Percentiles rank a stretch among this genome's conserved stretches.
Conservation (phyloP, 2,888 invertebrate genomes). For the Gortyna flavago region DNA sequence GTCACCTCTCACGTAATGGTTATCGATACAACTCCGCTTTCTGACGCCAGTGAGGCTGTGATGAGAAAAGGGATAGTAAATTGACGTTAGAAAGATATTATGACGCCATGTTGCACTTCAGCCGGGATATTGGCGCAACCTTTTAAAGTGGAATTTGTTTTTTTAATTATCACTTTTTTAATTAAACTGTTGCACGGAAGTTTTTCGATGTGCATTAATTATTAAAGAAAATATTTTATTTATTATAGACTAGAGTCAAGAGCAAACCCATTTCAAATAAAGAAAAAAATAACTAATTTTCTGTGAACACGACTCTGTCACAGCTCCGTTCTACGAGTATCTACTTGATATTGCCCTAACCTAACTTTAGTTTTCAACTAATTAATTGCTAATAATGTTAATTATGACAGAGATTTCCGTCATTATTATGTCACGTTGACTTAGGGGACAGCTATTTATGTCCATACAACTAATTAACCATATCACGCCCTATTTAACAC, state of each 20-base stretch:
- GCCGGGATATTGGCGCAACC: not conserved
- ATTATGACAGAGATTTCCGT: not conserved
- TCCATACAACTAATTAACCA: slow-evolving; percentile 12
- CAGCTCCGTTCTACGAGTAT: too few species aligned
- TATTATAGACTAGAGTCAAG: too few species aligned
- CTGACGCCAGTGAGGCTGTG: slow-evolving; percentile 1
- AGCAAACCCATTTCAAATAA: too few species aligned
- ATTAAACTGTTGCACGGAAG: not conserved
- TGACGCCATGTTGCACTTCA: not conserved
- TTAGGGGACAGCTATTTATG: not conserved
- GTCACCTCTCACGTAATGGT: not conserved
- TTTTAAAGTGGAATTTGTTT: too few species aligned
- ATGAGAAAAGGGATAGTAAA: not conserved
- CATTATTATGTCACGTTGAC: not conserved
- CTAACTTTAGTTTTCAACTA: not conserved
- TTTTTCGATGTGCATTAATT: not conserved
- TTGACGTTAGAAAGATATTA: not conserved
- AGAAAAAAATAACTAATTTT: too few species aligned
- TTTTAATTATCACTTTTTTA: not conserved
- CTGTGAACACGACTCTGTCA: not conserved
- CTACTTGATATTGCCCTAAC: not conserved
- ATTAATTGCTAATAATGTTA: not conserved
- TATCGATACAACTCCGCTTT: not conserved
- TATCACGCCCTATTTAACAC: slow-evolving; percentile 38
- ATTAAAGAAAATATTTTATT: not conserved